phyloP scores from a whole-genome alignment of 2,113 vertebrate genomes.

The Hypocryptadius cinnamomeus region DNA sequence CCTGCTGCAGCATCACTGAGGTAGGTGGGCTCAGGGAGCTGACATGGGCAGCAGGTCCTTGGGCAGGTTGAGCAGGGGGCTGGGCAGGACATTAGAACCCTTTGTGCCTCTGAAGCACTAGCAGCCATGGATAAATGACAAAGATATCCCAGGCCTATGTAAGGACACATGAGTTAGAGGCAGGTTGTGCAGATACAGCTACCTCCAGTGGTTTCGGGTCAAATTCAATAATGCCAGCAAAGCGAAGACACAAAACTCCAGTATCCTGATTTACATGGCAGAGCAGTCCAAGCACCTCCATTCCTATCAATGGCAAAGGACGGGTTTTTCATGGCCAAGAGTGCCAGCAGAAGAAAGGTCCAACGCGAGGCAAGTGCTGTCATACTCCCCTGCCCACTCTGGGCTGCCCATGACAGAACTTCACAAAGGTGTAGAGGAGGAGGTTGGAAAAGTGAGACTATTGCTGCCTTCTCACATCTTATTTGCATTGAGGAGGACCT shows the following conservation, averaged over 20 bases:
- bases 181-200: neutral
- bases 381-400: neutral
- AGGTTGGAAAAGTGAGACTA: neutral
- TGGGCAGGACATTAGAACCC: neutral
- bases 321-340: neutral
- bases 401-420: accelerated
- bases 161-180: neutral
- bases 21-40: neutral
- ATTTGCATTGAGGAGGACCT: neutral
- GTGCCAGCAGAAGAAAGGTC: neutral
- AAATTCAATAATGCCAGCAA: neutral
- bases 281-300: neutral
- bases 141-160: neutral
- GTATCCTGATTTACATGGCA: neutral
- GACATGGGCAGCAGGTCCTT: neutral
- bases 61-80: neutral
- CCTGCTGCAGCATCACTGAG: neutral
- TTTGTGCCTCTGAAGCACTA: neutral
- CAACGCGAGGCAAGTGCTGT: neutral
- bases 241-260: neutral
- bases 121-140: neutral
- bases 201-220: neutral
- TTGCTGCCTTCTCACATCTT: neutral
- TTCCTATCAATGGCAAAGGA: neutral
- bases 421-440: neutral